A percentile compares a stretch with the other conserved stretches of the same genome.
Conservation (phyloP, 2,113 vertebrate species). For the Phaetusa simplex region DNA sequence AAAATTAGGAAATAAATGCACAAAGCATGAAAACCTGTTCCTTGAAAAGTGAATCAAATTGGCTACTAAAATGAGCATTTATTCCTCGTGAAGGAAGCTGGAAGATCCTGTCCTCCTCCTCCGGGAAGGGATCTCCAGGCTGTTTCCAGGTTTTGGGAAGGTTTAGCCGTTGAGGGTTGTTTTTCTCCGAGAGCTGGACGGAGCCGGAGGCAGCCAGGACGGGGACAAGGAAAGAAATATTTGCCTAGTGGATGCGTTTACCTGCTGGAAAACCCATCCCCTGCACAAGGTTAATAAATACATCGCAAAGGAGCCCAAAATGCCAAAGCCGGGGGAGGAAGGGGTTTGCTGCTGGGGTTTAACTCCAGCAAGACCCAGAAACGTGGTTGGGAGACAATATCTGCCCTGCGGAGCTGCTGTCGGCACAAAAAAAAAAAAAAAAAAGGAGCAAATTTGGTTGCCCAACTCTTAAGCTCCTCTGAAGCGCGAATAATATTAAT, state of each 20-base stretch:
- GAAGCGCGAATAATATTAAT: accelerated
- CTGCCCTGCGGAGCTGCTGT: accelerated
- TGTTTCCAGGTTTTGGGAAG: neutral
- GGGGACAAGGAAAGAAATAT: neutral
- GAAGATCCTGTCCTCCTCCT: neutral
- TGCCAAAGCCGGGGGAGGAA: neutral
- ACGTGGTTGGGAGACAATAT: accelerated
- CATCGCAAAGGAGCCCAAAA: neutral
- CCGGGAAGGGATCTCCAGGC: neutral
- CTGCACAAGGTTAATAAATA: neutral
- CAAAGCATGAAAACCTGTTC: slow-evolving; percentile 61
- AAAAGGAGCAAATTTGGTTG: neutral
- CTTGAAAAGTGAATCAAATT: slow-evolving; percentile 58
- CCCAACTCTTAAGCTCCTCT: neutral
- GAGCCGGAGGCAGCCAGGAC: neutral
- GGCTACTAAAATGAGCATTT: neutral
- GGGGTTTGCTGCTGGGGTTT: neutral
- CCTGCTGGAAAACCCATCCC: slow-evolving; percentile 40
- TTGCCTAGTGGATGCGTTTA: neutral
- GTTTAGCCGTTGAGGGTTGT: neutral
- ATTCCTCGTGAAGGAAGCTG: neutral
- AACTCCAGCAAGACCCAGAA: neutral
- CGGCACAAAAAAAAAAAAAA: neutral
- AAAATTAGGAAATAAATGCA: slow-evolving; percentile 77
- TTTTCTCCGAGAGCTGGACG: neutral